Percentiles rank a stretch among this genome's conserved stretches.
phyloP scores from a whole-genome alignment of 2,113 vertebrate species.

The Gambusia holbrooki region DNA sequence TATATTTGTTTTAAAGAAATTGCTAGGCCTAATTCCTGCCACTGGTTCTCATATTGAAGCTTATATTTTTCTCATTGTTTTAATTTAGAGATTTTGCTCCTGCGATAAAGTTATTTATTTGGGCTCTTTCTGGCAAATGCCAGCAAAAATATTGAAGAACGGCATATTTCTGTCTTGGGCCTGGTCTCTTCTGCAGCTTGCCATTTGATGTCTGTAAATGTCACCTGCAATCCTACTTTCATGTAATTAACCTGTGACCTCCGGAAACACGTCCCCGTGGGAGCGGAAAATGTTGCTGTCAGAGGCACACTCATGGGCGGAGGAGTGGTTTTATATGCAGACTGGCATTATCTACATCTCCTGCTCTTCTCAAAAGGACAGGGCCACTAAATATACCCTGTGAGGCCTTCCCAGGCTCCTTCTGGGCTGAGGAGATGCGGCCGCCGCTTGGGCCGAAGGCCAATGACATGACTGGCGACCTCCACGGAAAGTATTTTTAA shows the following conservation, averaged over 20 bases:
- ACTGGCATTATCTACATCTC: constrained; percentile 82
- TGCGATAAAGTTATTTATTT: background rate
- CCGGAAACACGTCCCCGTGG: constrained; percentile 63
- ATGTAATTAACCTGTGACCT: constrained; percentile 57
- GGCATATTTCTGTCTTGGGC: background rate
- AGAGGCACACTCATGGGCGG: constrained; percentile 72
- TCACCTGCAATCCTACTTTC: constrained; percentile 29
- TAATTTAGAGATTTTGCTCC: background rate
- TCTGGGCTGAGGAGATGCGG: constrained; percentile 70
- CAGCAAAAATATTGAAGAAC: background rate
- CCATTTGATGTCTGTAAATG: constrained; percentile 13
- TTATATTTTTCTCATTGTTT: background rate
- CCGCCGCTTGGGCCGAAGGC: constrained; percentile 77
- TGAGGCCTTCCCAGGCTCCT: constrained; percentile 81
- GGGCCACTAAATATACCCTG: constrained; percentile 83
- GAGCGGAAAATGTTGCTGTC: constrained; percentile 66
- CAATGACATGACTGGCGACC: constrained; percentile 83
- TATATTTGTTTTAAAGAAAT: background rate
- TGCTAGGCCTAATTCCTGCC: background rate
- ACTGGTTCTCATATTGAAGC: background rate
- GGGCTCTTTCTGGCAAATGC: background rate
- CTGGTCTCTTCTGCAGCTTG: background rate
- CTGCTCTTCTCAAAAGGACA: constrained; percentile 78
- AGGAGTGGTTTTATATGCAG: constrained; percentile 79
- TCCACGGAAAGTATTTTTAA: constrained; percentile 86